A percentile compares a stretch with the other conserved stretches of the same genome.
phyloP scores from a whole-genome alignment of 2,113 vertebrate species.

The Peromyscus leucopus region DNA sequence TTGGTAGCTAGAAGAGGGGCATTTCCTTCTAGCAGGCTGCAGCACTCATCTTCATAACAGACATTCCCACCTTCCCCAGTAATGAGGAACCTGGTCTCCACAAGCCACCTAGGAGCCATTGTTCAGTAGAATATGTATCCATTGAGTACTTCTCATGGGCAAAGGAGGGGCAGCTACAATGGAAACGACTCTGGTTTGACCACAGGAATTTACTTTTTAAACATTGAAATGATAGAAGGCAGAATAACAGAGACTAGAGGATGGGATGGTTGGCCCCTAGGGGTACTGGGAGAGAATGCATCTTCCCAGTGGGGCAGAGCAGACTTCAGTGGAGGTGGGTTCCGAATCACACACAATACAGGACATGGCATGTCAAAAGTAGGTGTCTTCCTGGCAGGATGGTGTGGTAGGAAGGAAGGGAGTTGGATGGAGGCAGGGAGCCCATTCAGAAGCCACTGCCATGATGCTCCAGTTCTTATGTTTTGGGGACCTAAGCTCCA shows the following conservation, averaged over 20 bases:
- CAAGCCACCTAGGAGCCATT: not conserved
- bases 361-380: not conserved
- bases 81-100: not conserved
- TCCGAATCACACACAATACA: not conserved
- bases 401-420: not conserved
- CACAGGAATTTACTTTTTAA: not conserved
- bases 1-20: not conserved
- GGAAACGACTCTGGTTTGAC: not conserved
- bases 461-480: not conserved
- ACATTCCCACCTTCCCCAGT: not conserved
- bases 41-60: not conserved
- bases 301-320: not conserved
- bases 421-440: not conserved
- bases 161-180: not conserved
- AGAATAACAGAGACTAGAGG: not conserved
- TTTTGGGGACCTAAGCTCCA: not conserved
- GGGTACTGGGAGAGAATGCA: rapidly evolving
- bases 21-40: not conserved
- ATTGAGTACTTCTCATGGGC: not conserved
- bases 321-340: not conserved
- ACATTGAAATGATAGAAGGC: not conserved
- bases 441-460: not conserved
- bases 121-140: not conserved
- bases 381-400: not conserved
- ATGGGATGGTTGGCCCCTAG: rapidly evolving